Percentiles rank a stretch among this genome's conserved stretches.
These are phyloP conservation scores for Melipona beecheii DNA, from an alignment of 2,888 invertebrate genomes.

Conservation along the genomic window DNA sequence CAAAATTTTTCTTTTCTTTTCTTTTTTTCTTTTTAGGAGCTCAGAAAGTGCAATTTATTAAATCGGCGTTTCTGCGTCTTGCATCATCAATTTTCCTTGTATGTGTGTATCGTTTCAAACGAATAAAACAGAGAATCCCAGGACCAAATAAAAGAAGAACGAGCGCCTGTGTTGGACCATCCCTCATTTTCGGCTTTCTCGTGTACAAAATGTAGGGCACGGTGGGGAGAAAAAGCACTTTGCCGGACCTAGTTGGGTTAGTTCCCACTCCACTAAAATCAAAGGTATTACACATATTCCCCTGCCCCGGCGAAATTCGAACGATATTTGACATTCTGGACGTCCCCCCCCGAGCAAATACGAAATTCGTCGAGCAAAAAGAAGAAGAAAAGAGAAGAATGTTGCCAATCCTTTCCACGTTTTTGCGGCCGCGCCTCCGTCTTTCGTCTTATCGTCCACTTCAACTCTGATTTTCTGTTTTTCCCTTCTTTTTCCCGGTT, in stretches of 20 bases:
- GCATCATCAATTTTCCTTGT: not conserved
- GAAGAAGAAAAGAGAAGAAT: too few relatives aligned
- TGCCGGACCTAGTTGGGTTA: constrained; percentile 7
- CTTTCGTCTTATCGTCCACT: too few relatives aligned
- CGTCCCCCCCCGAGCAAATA: not conserved
- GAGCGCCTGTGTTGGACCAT: not conserved
- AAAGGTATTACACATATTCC: not conserved
- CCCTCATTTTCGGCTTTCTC: not conserved
- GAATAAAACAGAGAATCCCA: not conserved
- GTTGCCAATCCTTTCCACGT: not conserved
- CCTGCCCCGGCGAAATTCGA: not conserved
- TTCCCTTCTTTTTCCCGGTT: too few relatives aligned
- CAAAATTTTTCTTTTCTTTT: not conserved
- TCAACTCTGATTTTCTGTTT: too few relatives aligned
- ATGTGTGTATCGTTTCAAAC: not conserved
- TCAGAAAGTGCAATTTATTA: not conserved
- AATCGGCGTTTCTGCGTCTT: not conserved
- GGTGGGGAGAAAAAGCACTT: constrained; percentile 2
- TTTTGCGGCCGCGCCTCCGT: not conserved
- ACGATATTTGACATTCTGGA: constrained; percentile 8
- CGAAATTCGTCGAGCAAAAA: not conserved
- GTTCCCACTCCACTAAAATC: constrained; percentile 15
- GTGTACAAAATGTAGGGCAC: constrained; percentile 17
- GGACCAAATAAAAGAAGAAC: not conserved
- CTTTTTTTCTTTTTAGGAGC: not conserved